Evolutionary conservation across 2,113 vertebrate genomes (phyloP), one percentile per base, ranked within the genome.

Genomic region (Nerophis lumbriciformis): DNA sequence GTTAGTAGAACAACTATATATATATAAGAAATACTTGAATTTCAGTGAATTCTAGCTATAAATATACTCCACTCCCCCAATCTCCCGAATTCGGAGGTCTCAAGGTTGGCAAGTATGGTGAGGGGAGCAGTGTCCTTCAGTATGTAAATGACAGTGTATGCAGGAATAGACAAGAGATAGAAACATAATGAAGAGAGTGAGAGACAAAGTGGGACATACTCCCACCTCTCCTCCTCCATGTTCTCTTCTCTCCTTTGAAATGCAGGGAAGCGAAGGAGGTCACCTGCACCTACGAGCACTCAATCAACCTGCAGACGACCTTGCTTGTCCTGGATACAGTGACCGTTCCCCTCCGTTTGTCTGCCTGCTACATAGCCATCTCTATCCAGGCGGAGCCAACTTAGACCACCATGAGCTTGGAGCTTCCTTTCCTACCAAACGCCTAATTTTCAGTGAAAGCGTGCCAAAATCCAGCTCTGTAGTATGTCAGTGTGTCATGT

Each of bases 211-310:
- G 71, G 84, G 77, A 77, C 83, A 89, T 71, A 80, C 61, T 48
- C 11, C 42, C 61, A 65, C 63, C 60, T 63, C 50, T 54, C 35
- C 51, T 73, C 66, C 13, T 63, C 48, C 68, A 45, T 45, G 42
- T 75, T 67, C 64, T 61, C 59, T 52, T 21, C 54, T 71, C 71
- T 58, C 54, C 70, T 63, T 56, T 74, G 66, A 69, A 76, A 69
- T 70, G 3, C 75, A 72, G 73, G 79, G 76, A 82, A 78, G 71
- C 53, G 70, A 88, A 88, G 77, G 84, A 89, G 88, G 88, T 90
- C 86, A 89, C 86, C 85, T 72, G 77, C 78, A 81, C 87, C 86
- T 89, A 82, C 70, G 42, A 88, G 88, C 81, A 63, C 72, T 85
- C 81, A 82, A 87, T 88, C 83, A 84, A 82, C 76, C 79, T 73